Conservation (phyloP, 2,797 vertebrate species). For the Aplochiton taeniatus region DNA sequence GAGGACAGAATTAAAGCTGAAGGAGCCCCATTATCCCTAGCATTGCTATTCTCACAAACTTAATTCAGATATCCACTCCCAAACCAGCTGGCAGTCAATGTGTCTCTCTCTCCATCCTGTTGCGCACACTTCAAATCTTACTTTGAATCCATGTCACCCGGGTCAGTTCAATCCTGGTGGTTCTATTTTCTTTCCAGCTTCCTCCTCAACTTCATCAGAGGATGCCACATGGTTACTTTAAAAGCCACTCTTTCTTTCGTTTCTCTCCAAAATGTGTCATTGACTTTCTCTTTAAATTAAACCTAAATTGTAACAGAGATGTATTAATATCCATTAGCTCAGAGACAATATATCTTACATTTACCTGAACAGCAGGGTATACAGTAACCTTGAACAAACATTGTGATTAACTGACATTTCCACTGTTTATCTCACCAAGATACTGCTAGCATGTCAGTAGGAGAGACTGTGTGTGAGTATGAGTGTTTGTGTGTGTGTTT, state of each 20-base stretch:
- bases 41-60: neutral
- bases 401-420: too few relatives aligned
- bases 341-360: too few relatives aligned
- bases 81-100: neutral
- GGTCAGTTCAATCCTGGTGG: slow-evolving; percentile 12
- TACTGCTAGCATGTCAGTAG: too few relatives aligned
- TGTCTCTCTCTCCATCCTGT: neutral
- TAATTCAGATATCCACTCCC: slow-evolving; percentile 6
- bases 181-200: neutral
- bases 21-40: slow-evolving; percentile 22
- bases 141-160: slow-evolving; percentile 21
- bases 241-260: neutral
- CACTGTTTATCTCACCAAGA: too few relatives aligned
- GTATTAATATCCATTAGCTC: too few relatives aligned
- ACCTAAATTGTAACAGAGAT: too few relatives aligned
- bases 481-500: too few relatives aligned
- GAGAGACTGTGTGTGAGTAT: too few relatives aligned
- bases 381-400: slow-evolving; percentile 51
- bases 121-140: slow-evolving; percentile 17
- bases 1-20: slow-evolving; percentile 16
- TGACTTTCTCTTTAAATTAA: neutral
- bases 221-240: slow-evolving; percentile 18
- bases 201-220: slow-evolving; percentile 25
- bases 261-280: neutral
- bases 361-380: too few relatives aligned